A percentile compares a stretch with the other conserved stretches of the same genome.
Evolutionary conservation across 2,888 invertebrate species (phyloP).

Genomic region (Nudaria mundana): DNA sequence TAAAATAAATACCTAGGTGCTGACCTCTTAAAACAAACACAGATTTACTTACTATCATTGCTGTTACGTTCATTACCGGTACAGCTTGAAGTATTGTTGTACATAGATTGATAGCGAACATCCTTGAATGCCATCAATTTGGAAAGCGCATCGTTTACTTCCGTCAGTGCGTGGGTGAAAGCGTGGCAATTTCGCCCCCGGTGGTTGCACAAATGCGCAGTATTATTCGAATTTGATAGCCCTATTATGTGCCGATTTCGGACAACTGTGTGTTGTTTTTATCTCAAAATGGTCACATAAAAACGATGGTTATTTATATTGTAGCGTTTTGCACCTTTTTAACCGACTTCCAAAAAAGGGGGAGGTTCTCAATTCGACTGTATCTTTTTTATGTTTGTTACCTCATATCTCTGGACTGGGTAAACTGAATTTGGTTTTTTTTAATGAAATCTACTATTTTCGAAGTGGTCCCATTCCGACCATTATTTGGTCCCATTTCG

Average conservation of each 20-base stretch:
- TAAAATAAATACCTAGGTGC: too few species aligned
- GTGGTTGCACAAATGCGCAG: constrained; percentile 28
- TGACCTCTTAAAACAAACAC: not conserved
- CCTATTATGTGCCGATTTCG: constrained; percentile 18
- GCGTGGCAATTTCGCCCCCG: constrained; percentile 42
- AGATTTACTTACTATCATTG: not conserved
- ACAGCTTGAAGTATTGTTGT: constrained; percentile 17
- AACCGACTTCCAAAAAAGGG: too few species aligned
- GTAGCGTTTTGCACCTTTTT: too few species aligned
- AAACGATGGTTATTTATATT: too few species aligned
- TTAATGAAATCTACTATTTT: too few species aligned
- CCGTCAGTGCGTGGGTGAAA: constrained; percentile 47
- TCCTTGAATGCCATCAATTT: constrained; percentile 25
- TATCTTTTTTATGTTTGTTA: too few species aligned
- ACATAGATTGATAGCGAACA: constrained; percentile 17
- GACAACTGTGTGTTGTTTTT: constrained; percentile 3
- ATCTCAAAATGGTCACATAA: constrained; percentile 1
- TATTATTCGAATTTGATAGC: constrained; percentile 38
- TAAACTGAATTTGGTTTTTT: too few species aligned
- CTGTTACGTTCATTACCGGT: not conserved
- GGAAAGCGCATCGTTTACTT: constrained; percentile 31
- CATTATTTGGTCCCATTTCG: too few species aligned
- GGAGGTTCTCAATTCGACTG: too few species aligned
- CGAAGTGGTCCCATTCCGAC: too few species aligned
- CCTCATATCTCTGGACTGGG: too few species aligned